Base-by-base conservation (phyloP, 2,888 invertebrate genomes). In the Acanthosepion pharaonis region DNA sequence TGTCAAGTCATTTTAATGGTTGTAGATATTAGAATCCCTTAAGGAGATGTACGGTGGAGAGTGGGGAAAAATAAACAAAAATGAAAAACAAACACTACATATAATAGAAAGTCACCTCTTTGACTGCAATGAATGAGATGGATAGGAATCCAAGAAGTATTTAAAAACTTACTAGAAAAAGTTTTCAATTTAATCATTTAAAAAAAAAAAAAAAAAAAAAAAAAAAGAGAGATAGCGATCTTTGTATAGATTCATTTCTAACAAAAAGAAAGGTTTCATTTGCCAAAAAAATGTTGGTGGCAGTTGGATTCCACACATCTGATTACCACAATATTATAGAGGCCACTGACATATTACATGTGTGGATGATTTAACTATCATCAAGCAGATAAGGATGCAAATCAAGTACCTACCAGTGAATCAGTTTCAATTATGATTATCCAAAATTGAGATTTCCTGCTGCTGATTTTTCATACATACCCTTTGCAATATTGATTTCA, bases 391-490 rank as follows among this genome's bases (percentile, higher is more conserved):
- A 78, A 78, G 78, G 78, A 78, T 78, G 78, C 33, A 78, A 78
- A 59, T 59, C 59, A 59, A 59, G 78, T 78, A 78, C 78, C 78
- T 78, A 78, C 78, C 78, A 78, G 78, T 78, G 78, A 78, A n/a
- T 78, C 78, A 78, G 78, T 33, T 78, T 78, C n/a, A 33, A 78
- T 33, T 33, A n/a, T 28, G 28, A n/a, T 78, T 78, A 78, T 78
- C 78, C 78, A n/a, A 33, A 78, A 59, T 5, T 20, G 20, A 11
- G n/a, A 78, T 33, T 78, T n/a, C 78, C 5, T n/a, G n/a, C 4
- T 78, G 78, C 9, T n/a, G 2, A 78, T 28, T 8, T 78, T 78
- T 78, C 78, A 78, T 78, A 78, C n/a, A 18, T n/a, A 78, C n/a
- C n/a, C 78, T 11, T 64, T 64, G 23, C 5, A 0, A 25, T 64